Evolutionary conservation across 2,113 vertebrate genomes (phyloP).

Genomic region (Plestiodon gilberti): DNA sequence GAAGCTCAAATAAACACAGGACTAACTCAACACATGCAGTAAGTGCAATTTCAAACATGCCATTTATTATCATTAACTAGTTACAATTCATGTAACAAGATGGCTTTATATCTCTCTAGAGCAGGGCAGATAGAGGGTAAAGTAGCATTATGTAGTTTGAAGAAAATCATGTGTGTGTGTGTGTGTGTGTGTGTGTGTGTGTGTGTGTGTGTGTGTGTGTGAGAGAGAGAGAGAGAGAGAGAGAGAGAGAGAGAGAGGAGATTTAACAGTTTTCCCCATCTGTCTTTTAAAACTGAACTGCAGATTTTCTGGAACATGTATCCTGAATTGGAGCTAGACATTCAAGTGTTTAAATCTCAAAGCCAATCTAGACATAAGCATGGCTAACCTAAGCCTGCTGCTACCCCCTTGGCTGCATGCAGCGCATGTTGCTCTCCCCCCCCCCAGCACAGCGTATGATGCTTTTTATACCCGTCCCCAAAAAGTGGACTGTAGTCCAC

Average conservation of each 20-base stretch:
- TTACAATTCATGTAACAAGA: neutral
- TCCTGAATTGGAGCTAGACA: neutral
- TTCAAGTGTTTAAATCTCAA: too few relatives aligned
- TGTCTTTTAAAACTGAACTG: neutral
- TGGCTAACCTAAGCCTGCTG: too few relatives aligned
- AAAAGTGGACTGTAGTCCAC: too few relatives aligned
- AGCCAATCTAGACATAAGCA: too few relatives aligned
- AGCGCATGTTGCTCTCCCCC: too few relatives aligned
- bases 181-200: too few relatives aligned
- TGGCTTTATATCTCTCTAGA: neutral
- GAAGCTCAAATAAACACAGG: neutral
- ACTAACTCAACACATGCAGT: neutral
- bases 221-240: too few relatives aligned
- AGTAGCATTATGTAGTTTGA: neutral
- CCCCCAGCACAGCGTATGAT: too few relatives aligned
- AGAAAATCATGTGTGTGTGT: neutral
- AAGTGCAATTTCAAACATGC: neutral
- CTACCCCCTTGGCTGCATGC: too few relatives aligned
- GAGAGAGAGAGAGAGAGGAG: too few relatives aligned
- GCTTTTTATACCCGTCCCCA: too few relatives aligned
- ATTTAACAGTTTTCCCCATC: neutral
- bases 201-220: too few relatives aligned
- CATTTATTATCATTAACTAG: constrained; percentile 8
- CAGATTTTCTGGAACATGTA: neutral
- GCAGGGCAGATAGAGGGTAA: neutral